A percentile compares a stretch with the other conserved stretches of the same genome.
phyloP scores from a whole-genome alignment of 2,113 vertebrate species.

The Vulpes ferrilata region DNA sequence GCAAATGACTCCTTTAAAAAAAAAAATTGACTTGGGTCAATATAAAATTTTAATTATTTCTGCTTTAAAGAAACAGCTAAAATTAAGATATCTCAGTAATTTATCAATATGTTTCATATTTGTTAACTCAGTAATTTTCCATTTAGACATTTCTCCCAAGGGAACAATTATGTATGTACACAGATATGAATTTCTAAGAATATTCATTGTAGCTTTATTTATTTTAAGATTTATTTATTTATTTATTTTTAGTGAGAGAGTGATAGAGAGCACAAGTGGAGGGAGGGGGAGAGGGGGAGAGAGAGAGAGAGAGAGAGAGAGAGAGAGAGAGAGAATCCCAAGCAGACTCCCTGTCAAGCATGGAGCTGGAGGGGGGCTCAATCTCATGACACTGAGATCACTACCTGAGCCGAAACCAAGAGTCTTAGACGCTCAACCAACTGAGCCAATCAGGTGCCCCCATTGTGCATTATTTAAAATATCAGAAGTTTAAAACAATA shows the following conservation, averaged over 20 bases:
- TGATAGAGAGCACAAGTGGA: neutral
- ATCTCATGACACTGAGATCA: neutral
- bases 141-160: conserved; percentile 5
- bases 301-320: neutral
- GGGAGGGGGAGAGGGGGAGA: neutral
- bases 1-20: neutral
- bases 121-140: neutral
- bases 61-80: conserved; percentile 24
- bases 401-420: neutral
- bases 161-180: neutral
- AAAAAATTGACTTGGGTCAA: neutral
- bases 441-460: neutral
- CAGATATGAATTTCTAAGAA: neutral
- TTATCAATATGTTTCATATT: neutral
- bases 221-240: too few relatives aligned
- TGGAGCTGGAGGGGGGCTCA: neutral
- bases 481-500: neutral
- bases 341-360: neutral
- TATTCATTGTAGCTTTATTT: neutral
- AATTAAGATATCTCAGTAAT: conserved; percentile 26
- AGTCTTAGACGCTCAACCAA: neutral
- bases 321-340: neutral
- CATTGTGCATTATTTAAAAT: neutral
- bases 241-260: neutral
- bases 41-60: neutral